These are phyloP conservation scores for Podarcis raffonei DNA, from an alignment of 2,113 vertebrate species.

Conservation along the genomic window DNA sequence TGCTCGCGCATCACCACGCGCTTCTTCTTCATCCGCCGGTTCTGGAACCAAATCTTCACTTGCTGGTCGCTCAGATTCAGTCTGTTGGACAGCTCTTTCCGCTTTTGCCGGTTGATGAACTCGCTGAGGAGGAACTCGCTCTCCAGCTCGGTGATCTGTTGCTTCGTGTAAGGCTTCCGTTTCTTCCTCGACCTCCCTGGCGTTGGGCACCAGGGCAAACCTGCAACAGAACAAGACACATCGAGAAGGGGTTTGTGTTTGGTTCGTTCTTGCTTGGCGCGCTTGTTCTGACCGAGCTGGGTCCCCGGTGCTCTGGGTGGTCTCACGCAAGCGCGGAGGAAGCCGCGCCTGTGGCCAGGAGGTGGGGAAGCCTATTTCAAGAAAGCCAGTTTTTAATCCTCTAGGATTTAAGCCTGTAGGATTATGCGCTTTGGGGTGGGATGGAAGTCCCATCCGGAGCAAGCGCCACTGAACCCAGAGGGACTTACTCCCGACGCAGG, in stretches of 20 bases:
- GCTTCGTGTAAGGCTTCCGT: constrained; percentile 93
- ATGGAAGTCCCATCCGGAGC: neutral
- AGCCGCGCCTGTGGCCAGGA: neutral
- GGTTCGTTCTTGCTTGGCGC: neutral
- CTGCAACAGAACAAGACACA: constrained; percentile 74
- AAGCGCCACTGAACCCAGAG: neutral
- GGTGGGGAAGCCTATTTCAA: neutral
- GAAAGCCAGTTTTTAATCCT: neutral
- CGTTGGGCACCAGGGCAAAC: constrained; percentile 87
- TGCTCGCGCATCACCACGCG: constrained; percentile 90
- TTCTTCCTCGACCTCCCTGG: constrained; percentile 90
- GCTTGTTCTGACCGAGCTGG: neutral
- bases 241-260: constrained; percentile 22
- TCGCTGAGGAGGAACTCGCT: constrained; percentile 92
- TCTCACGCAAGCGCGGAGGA: too few species aligned
- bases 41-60: constrained; percentile 99
- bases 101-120: constrained; percentile 94
- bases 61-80: constrained; percentile 94
- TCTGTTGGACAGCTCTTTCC: constrained; percentile 91
- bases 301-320: neutral
- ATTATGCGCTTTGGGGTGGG: neutral
- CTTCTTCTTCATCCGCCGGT: constrained; percentile 96
- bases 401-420: neutral
- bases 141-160: constrained; percentile 92
- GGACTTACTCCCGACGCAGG: neutral